Conservation (phyloP, 2,797 vertebrate genomes). For the Sebastes goodei region DNA sequence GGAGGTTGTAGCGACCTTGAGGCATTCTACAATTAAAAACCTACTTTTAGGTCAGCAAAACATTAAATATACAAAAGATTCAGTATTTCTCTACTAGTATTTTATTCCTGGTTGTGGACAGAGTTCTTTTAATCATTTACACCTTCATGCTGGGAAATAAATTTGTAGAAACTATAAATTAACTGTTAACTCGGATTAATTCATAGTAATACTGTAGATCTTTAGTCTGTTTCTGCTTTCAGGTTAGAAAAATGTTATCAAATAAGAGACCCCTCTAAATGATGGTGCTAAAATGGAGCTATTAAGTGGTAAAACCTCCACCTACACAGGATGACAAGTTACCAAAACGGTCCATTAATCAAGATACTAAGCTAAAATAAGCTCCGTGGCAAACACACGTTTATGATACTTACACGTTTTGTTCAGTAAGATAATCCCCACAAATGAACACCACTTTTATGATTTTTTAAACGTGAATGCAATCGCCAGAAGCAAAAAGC, state of each 20-base stretch:
- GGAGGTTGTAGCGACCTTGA: background rate
- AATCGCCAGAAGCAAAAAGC: fast-evolving
- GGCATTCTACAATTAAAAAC: background rate
- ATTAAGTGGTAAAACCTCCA: no score
- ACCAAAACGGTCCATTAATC: no score
- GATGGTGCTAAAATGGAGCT: background rate
- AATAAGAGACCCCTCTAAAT: background rate
- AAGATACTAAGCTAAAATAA: no score
- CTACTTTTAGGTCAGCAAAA: background rate
- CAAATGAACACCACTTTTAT: no score
- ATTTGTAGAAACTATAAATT: background rate
- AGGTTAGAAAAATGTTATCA: background rate
- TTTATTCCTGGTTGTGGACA: background rate
- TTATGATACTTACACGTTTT: no score
- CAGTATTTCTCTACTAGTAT: background rate
- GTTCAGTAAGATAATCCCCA: no score
- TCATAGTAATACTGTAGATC: background rate
- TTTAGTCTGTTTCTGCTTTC: background rate
- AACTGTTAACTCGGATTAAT: background rate
- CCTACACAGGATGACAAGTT: no score
- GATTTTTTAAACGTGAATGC: fast-evolving
- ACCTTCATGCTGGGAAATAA: background rate
- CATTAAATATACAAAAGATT: background rate
- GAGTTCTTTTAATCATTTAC: background rate
- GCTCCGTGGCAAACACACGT: no score